Percentiles rank a stretch among this genome's conserved stretches.
Evolutionary conservation across 2,113 vertebrate species (phyloP).

Genomic region (Cololabis saira): DNA sequence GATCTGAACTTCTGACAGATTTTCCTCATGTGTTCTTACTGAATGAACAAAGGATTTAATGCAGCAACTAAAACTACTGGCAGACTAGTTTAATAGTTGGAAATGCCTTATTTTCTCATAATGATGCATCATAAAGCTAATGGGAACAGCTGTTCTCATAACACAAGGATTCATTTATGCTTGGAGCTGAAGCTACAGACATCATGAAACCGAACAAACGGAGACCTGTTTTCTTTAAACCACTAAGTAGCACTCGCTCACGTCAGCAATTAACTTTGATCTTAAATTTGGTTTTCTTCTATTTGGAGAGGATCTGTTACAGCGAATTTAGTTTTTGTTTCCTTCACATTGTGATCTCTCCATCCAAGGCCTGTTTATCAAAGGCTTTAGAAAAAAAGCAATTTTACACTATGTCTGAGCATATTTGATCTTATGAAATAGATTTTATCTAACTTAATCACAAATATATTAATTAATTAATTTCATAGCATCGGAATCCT

Average conservation of each 20-base stretch:
- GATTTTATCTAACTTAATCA: background rate
- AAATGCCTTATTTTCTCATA: conserved; percentile 29
- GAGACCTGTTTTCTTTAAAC: conserved; percentile 4
- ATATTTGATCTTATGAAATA: background rate
- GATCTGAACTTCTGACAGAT: background rate
- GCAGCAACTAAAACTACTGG: conserved; percentile 5
- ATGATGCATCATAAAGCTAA: conserved; percentile 19
- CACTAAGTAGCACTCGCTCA: conserved; percentile 6
- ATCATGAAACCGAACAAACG: conserved; percentile 45
- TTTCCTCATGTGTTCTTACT: background rate
- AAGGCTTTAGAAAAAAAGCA: background rate
- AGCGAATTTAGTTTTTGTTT: conserved; percentile 7
- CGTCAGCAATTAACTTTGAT: conserved; percentile 24
- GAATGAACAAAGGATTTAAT: conserved; percentile 8
- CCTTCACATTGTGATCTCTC: background rate
- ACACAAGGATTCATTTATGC: conserved; percentile 16
- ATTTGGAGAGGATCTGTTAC: conserved; percentile 23
- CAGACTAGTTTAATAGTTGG: conserved; percentile 16
- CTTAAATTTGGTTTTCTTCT: conserved; percentile 29
- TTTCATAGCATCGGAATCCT: background rate
- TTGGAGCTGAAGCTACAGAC: conserved; percentile 13
- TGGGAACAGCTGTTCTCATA: conserved; percentile 24
- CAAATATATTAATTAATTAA: background rate
- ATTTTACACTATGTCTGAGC: background rate
- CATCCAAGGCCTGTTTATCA: background rate